These are phyloP conservation scores for Mamestra configurata DNA, from an alignment of 1,140 invertebrate species.

Conservation along the genomic window DNA sequence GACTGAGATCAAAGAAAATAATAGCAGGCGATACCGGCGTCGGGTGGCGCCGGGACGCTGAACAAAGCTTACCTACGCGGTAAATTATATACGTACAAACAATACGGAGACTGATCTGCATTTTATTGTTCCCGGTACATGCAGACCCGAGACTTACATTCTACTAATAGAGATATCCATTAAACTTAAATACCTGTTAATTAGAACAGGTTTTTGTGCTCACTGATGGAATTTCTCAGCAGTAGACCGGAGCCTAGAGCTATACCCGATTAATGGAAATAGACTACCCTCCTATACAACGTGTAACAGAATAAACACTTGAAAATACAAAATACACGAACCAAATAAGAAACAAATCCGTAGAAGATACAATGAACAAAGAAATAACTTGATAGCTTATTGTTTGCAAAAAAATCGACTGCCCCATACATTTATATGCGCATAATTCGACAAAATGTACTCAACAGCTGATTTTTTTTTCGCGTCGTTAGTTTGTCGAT, in stretches of 20 bases:
- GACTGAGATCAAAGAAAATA: slow-evolving; percentile 39
- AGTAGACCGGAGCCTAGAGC: too few relatives aligned
- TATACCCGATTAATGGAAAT: too few relatives aligned
- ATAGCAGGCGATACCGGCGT: background rate
- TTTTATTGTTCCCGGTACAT: slow-evolving; percentile 40
- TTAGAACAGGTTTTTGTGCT: background rate
- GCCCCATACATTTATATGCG: too few relatives aligned
- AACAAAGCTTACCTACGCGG: slow-evolving; percentile 25
- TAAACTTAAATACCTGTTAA: background rate
- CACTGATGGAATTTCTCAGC: background rate
- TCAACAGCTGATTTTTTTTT: too few relatives aligned
- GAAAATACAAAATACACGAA: background rate
- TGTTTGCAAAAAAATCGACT: slow-evolving; percentile 28
- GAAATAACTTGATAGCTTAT: slow-evolving; percentile 27
- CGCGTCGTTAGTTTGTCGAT: too few relatives aligned
- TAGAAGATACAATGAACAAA: background rate
- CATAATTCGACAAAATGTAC: too few relatives aligned
- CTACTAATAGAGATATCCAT: background rate
- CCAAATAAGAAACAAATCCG: slow-evolving; percentile 6
- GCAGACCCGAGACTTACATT: background rate
- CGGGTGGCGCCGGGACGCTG: background rate
- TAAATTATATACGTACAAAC: slow-evolving; percentile 48
- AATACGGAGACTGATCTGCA: slow-evolving; percentile 46
- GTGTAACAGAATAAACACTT: too few relatives aligned
- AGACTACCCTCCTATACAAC: too few relatives aligned